These are phyloP conservation scores for Andrena bucephala DNA, from an alignment of 2,888 invertebrate genomes.

Conservation along the genomic window DNA sequence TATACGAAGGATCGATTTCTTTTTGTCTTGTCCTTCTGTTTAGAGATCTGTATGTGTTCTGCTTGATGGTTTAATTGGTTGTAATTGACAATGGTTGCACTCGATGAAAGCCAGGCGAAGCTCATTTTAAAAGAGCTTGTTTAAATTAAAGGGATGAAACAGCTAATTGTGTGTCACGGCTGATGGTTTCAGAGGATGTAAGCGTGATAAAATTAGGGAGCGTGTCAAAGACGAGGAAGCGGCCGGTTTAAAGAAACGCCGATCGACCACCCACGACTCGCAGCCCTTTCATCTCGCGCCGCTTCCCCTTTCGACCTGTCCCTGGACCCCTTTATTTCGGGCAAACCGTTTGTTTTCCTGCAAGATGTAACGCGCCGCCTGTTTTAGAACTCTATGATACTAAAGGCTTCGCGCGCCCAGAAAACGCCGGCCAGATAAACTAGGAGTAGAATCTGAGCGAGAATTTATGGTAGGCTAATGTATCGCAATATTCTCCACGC, in stretches of 20 bases:
- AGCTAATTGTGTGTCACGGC: constrained; percentile 3
- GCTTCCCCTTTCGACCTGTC: constrained; percentile 58
- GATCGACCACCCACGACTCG: constrained; percentile 68
- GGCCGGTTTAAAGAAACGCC: constrained; percentile 51
- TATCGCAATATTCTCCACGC: too few relatives aligned
- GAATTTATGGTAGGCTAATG: too few relatives aligned
- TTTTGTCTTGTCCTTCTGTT: not conserved
- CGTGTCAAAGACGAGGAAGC: constrained; percentile 52
- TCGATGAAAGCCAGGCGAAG: not conserved
- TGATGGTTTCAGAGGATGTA: constrained; percentile 26
- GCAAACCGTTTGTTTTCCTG: constrained; percentile 66
- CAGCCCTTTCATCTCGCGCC: constrained; percentile 68
- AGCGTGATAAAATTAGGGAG: constrained; percentile 52
- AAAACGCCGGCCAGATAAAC: not conserved
- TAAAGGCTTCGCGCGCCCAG: not conserved
- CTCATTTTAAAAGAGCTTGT: not conserved
- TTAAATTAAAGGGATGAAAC: not conserved
- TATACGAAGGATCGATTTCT: not conserved
- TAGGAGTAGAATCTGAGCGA: too few relatives aligned
- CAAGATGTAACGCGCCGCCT: constrained; percentile 61
- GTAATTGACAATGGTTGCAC: too few relatives aligned
- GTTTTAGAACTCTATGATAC: not conserved
- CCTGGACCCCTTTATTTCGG: constrained; percentile 50
- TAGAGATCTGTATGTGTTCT: not conserved
- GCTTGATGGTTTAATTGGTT: too few relatives aligned